Percentiles rank a stretch among this genome's conserved stretches.
Conservation (phyloP, 2,888 invertebrate genomes). For the Teleogryllus oceanicus region DNA sequence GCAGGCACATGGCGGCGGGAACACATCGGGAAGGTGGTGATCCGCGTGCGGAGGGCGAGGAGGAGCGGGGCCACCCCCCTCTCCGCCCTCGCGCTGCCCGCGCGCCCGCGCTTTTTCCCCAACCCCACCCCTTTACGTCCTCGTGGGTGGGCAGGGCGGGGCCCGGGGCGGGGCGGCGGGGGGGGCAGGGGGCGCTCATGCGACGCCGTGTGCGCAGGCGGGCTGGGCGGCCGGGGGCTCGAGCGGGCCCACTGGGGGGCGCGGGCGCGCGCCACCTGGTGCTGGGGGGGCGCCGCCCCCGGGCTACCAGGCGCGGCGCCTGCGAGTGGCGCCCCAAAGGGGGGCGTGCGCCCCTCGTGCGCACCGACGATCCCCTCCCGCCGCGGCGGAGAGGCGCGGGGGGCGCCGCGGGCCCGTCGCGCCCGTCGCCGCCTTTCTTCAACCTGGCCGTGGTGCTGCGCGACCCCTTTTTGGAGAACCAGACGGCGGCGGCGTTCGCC, state of each 20-base stretch:
- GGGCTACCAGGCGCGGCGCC: slow-evolving; percentile 48
- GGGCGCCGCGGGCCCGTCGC: slow-evolving; percentile 61
- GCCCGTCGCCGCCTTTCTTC: slow-evolving; percentile 78
- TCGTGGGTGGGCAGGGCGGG: slow-evolving; percentile 36
- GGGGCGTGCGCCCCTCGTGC: slow-evolving; percentile 65
- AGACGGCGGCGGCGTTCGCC: slow-evolving; percentile 63
- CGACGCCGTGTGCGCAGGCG: slow-evolving; percentile 40
- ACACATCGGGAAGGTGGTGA: slow-evolving; percentile 72
- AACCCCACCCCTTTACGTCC: not conserved
- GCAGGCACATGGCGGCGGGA: slow-evolving; percentile 61
- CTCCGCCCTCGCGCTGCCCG: slow-evolving; percentile 44
- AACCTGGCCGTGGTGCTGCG: slow-evolving; percentile 76
- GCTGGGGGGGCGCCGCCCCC: slow-evolving; percentile 56
- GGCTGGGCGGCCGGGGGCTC: slow-evolving; percentile 58
- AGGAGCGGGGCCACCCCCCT: slow-evolving; percentile 45
- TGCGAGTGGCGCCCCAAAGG: slow-evolving; percentile 55
- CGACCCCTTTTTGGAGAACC: slow-evolving; percentile 75
- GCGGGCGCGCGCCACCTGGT: slow-evolving; percentile 51
- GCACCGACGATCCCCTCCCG: slow-evolving; percentile 65
- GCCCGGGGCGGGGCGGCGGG: too few relatives aligned
- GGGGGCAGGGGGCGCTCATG: too few relatives aligned
- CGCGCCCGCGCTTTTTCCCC: not conserved
- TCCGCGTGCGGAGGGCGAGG: slow-evolving; percentile 38
- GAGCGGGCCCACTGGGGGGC: slow-evolving; percentile 54
- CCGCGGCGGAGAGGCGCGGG: slow-evolving; percentile 67